Base-by-base conservation (phyloP, 2,888 invertebrate genomes). In the Liodrosophila aerea region DNA sequence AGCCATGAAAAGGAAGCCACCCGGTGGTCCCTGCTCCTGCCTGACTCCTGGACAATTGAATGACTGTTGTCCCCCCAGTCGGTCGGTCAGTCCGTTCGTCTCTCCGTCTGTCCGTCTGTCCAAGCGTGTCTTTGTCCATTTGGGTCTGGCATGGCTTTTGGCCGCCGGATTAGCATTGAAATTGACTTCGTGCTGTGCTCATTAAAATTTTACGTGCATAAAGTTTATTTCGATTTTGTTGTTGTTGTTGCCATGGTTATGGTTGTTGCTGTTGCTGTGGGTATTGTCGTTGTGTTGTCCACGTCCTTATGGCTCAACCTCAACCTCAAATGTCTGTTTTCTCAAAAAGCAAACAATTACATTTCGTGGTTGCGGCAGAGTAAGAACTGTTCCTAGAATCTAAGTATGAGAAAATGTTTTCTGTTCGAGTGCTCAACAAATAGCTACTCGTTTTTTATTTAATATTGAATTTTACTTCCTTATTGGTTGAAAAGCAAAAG, bases 201-300 rank as follows among this genome's bases (percentile, higher is more conserved):
- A 81, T 81, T 81, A 81, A 85, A 81, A 85, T 85, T 81, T 85
- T 85, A 81, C 81, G 86, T 81, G 81, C 80, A 80, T 80, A 81
- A 81, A 85, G 74, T 85, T 76, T 71, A 80, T 83, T 83, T 81
- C 85, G 80, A 78, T 85, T 85, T 50, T 30, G 34, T 50, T 62
- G 53, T 68, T 12, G 46, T 56, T 47, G 53, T 50, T 44, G 56
- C 46, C 31, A 15, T 41, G 13, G 46, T 51, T 44, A 40, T 44
- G 39, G 27, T 44, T 30, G 50, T 22, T 12, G 44, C 40, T 47
- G 47, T 45, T 13, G 37, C 27, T 50, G 63, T 46, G n/a, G n/a
- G n/a, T n/a, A n/a, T 44, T 27, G 30, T 13, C n/a, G 46, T 56
- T 70, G 64, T 64, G 71, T 52, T 69, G 18, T 44, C 72, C 67